Evolutionary conservation across 2,888 invertebrate genomes (phyloP).

Genomic region (Isoperla grammatica): DNA sequence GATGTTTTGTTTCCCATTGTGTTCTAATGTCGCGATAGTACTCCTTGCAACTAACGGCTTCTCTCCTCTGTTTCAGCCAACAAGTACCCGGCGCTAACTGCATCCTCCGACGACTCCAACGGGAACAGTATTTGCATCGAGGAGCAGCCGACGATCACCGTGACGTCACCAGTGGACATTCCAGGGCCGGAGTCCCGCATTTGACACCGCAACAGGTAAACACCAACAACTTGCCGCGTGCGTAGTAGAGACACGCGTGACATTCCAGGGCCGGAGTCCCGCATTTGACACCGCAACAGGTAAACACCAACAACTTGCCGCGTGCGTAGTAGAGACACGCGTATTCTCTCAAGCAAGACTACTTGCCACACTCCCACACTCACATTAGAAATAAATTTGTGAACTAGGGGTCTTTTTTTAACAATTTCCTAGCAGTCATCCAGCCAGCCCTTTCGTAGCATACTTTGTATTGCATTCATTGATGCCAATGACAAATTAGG

Average conservation of each 20-base stretch:
- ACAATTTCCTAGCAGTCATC: no score
- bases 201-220: slow-evolving; percentile 13
- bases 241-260: slow-evolving; percentile 1
- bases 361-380: no score
- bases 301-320: not conserved
- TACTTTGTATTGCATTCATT: no score
- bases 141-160: slow-evolving; percentile 19
- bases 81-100: slow-evolving; percentile 12
- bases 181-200: slow-evolving; percentile 25
- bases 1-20: not conserved
- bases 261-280: slow-evolving; percentile 24
- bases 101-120: slow-evolving; percentile 19
- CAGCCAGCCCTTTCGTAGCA: no score
- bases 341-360: no score
- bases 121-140: slow-evolving; percentile 13
- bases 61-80: not conserved
- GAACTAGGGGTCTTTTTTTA: no score
- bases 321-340: not conserved
- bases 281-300: slow-evolving; percentile 20
- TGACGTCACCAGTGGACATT: slow-evolving; percentile 19
- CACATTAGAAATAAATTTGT: no score
- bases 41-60: not conserved
- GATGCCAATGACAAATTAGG: no score
- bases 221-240: not conserved
- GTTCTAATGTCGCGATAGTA: no score